Base-by-base conservation (phyloP, 2,797 vertebrate species). In the Lutjanus campechanus region DNA sequence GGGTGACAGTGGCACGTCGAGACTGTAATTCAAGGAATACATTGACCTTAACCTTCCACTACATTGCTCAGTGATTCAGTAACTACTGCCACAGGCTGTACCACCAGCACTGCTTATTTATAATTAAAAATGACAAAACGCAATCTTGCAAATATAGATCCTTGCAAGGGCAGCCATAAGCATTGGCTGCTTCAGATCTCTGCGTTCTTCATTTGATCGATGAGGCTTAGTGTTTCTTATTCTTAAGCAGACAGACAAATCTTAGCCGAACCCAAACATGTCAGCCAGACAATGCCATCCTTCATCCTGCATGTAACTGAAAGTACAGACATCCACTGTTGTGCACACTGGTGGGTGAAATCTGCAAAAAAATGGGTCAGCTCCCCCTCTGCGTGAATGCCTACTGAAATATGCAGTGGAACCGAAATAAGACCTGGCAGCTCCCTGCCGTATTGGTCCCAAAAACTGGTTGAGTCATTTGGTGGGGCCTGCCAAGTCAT, bases 391-490 rank as follows among this genome's bases (percentile, higher is more conserved):
- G 80, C 10, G 58, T 87, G 81, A 91, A 89, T 79, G 84, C 84
- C 85, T 90, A 53, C 81, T 93, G 79, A 91, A 95, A 92, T 92
- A 93, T 93, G 90, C 91, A 92, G 85, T 69, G 65, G 63, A 89
- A 84, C 82, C 7, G 62, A 92, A 94, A 93, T 91, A 89, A 91
- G 88, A 91, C 82, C 84, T 92, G 88, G 85, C 92, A 92, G 83
- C 90, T 89, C 81, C 83, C 83, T 85, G 85, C 81, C 22, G 62
- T 88, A 81, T 90, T 86, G 78, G 75, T 88, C 84, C 89, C 79
- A 85, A 92, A 89, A 91, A 91, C 70, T 67, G 85, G 81, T 83
- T 83, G 86, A 92, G 83, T 91, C 82, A 91, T 93, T 90, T 92
- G 54, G 59, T 68, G 59, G 65, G 44, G 61, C 73, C 76, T 89